A percentile compares a stretch with the other conserved stretches of the same genome.
phyloP scores from a whole-genome alignment of 92 coral and sea anemone species.

The Blastomussa wellsi region DNA sequence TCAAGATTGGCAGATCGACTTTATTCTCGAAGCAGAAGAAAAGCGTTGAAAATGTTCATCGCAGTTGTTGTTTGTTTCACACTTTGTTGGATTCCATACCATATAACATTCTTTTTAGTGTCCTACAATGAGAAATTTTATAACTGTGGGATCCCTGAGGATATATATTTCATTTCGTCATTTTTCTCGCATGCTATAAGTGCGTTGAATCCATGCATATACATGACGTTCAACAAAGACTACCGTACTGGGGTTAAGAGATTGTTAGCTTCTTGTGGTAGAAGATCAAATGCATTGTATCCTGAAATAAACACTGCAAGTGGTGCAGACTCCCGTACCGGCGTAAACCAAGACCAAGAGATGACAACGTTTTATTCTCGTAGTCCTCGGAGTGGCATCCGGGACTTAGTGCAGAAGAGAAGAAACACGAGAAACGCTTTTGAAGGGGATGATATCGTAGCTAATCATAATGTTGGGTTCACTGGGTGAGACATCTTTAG shows the following conservation, averaged over 20 bases:
- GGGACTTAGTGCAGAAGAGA: not conserved
- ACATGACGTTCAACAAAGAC: conserved; percentile 51
- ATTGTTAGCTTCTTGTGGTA: not conserved
- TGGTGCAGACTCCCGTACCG: not conserved
- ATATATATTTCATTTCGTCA: conserved; percentile 15
- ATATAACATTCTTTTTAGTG: conserved; percentile 46
- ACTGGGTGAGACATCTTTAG: not conserved
- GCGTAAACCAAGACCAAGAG: not conserved
- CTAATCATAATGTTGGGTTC: conserved; percentile 1
- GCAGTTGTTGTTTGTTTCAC: conserved; percentile 63
- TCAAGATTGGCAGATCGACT: conserved; percentile 34
- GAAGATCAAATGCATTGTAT: not conserved
- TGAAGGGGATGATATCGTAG: not conserved
- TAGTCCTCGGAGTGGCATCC: conserved; percentile 23
- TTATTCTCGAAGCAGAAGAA: conserved; percentile 49
- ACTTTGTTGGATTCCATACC: conserved; percentile 72
- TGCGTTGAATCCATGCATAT: conserved; percentile 73
- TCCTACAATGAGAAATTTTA: conserved; percentile 26
- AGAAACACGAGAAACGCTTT: not conserved
- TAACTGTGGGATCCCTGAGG: conserved; percentile 40
- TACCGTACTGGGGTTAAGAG: conserved; percentile 39
- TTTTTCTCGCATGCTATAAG: conserved; percentile 65
- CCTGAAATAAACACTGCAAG: conserved; percentile 11
- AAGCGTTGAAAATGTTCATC: conserved; percentile 65
- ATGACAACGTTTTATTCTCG: conserved; percentile 16